Evolutionary conservation across 2,797 vertebrate species (phyloP), one percentile per base, ranked within the genome.

Genomic region (Gymnothorax javanicus): DNA sequence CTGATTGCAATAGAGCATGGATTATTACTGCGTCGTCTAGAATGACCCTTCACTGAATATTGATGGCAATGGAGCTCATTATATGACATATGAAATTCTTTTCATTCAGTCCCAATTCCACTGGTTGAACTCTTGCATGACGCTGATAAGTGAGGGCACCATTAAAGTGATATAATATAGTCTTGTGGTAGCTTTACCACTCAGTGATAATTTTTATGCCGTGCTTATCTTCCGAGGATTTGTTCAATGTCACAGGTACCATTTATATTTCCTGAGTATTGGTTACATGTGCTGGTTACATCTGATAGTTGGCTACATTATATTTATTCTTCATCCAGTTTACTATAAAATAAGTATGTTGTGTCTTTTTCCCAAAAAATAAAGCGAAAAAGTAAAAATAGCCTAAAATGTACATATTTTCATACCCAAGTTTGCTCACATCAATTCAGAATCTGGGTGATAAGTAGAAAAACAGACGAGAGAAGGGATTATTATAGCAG

Each of bases 1-100:
- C 64, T 84, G 84, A 73, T 82, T 89, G 83, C 91, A 90, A 88
- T 89, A 88, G 86, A 62, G 84, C 87, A 86, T 84, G 75, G 88
- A 89, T 90, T 91, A 93, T 94, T 91, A 93, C 88, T 91, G 88
- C 67, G 60, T 86, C 86, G 82, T 90, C 84, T 73, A 73, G 81
- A 86, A 86, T 79, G 58, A 79, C 57, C 73, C 73, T 86, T 86
- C 73, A 12, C 56, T 62, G 73, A 77, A 62, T 86, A 52, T 77
- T 77, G 75, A 67, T 64, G 56, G 58, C 85, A 81, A 6, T 64
- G 8, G 20, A 62, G 59, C 85, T 81, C 58, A 52, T 86, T 79
- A 81, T 25, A 81, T 81, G 54, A 91, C 88, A 87, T 85, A 87
- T 86, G 88, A 75, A 81, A 54, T 81, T 81, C 17, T 56, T 81